phyloP scores from a whole-genome alignment of 2,797 vertebrate genomes.

The Lepilemur ruficaudatus region DNA sequence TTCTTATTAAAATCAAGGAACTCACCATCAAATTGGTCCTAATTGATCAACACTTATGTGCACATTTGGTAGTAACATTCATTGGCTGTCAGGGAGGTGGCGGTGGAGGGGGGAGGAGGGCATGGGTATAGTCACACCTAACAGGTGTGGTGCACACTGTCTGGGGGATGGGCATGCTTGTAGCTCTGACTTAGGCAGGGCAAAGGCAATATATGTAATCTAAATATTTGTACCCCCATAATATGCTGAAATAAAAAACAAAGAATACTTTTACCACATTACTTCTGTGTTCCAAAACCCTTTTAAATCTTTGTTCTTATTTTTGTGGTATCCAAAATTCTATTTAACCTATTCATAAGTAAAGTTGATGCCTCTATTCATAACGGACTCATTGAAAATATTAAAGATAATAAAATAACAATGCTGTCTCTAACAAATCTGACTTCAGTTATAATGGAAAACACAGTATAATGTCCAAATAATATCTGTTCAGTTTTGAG shows the following conservation, averaged over 20 bases:
- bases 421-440: not conserved
- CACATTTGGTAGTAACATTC: too few relatives aligned
- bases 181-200: too few relatives aligned
- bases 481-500: not conserved
- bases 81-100: too few relatives aligned
- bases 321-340: not conserved
- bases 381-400: not conserved
- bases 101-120: too few relatives aligned
- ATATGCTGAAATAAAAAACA: too few relatives aligned
- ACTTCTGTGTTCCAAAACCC: not conserved
- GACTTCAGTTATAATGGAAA: not conserved
- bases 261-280: not conserved
- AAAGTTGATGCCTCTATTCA: constrained; percentile 27
- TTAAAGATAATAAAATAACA: constrained; percentile 38
- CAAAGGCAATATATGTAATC: too few relatives aligned
- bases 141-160: too few relatives aligned
- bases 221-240: too few relatives aligned
- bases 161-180: too few relatives aligned
- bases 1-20: constrained; percentile 10
- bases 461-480: not conserved
- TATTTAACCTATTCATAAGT: not conserved
- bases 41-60: too few relatives aligned
- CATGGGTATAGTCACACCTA: too few relatives aligned
- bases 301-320: not conserved
- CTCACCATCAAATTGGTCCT: too few relatives aligned